Percentiles rank a stretch among this genome's conserved stretches.
phyloP scores from a whole-genome alignment of 2,888 invertebrate species.

The Lasioglossum malachurum region DNA sequence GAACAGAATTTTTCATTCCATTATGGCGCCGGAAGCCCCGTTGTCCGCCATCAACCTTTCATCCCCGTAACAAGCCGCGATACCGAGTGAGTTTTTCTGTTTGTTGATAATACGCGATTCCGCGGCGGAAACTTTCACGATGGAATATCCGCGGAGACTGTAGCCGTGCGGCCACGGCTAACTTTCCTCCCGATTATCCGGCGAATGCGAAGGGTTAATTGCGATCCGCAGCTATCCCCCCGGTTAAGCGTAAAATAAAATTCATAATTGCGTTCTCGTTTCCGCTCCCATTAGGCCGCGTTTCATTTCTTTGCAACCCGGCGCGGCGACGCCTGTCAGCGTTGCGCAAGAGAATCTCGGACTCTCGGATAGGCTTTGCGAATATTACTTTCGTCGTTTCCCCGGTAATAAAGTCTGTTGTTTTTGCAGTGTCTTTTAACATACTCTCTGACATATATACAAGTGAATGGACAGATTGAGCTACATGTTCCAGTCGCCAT shows the following conservation, averaged over 20 bases:
- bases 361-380: background rate
- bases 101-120: constrained; percentile 8
- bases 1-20: constrained; percentile 13
- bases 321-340: background rate
- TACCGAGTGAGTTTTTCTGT: background rate
- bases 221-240: constrained; percentile 33
- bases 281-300: constrained; percentile 9
- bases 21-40: background rate
- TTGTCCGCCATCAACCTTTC: background rate
- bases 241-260: constrained; percentile 53
- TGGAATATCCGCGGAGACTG: constrained; percentile 3
- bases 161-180: background rate
- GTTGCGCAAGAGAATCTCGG: background rate
- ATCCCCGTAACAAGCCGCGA: background rate
- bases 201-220: constrained; percentile 56
- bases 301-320: constrained; percentile 40
- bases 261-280: constrained; percentile 61
- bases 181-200: constrained; percentile 42
- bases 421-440: background rate
- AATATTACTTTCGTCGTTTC: background rate
- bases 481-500: background rate
- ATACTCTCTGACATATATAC: background rate
- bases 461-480: background rate
- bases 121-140: constrained; percentile 11
- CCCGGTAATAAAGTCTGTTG: background rate